Base-by-base conservation (phyloP, 2,113 vertebrate genomes). In the Aramus guarauna region DNA sequence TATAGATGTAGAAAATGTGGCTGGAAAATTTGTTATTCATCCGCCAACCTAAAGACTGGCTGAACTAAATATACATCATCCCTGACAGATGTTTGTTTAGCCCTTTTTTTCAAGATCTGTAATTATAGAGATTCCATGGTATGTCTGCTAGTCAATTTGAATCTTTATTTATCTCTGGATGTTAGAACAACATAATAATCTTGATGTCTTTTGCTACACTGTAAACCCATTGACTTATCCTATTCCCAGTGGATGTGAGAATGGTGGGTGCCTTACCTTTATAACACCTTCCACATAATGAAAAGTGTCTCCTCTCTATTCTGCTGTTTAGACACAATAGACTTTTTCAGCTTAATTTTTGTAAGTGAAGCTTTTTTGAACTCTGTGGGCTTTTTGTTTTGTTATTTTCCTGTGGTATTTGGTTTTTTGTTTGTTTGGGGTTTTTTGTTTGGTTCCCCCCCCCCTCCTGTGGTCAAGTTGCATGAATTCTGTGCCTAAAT, bases 51-150 rank as follows among this genome's bases (percentile, higher is more conserved):
- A 36, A 91, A 55, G 47, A 48, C n/a, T 48, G 71, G 39, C 77
- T 79, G 56, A 76, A 53, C 69, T 96, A 88, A 95, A 72, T 90
- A 90, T 82, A 50, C 17, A 23, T 88, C 5, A 2, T 72, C 91
- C 53, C 43, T 68, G 80, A 74, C 63, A 91, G 89, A 96, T 95
- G 87, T 94, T 96, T 94, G 60, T 94, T 94, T 92, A 88, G 69
- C 66, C 69, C 75, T 47, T 92, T 78, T 91, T 91, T 87, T 39
- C 4, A 58, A 88, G 94, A 85, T 91, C 69, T 73, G 73, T 95
- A 85, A 91, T 96, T 95, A 75, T 9, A 78, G 68, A 72, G 48
- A 76, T 79, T 68, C 30, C 53, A 59, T 0, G 2, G 74, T 82
- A 59, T 56, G 69, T 52, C 48, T 94, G 34, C 52, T 82, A 43